phyloP scores from a whole-genome alignment of 2,113 vertebrate genomes.

The Gnathonemus echidnorhynchus region DNA sequence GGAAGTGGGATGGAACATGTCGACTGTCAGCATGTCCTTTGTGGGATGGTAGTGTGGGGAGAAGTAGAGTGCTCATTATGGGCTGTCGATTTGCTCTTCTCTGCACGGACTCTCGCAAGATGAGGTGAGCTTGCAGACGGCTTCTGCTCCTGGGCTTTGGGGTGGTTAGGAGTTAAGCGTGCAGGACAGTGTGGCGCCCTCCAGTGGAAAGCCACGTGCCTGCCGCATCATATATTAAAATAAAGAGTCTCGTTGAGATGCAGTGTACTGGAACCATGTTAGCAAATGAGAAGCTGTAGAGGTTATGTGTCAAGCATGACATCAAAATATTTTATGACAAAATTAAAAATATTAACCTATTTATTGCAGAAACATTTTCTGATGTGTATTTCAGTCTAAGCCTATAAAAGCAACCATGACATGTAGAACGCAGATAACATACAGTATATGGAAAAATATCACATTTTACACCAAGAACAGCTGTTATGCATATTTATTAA shows the following conservation, averaged over 20 bases:
- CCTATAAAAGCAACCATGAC: neutral
- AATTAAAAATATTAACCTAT: neutral
- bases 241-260: neutral
- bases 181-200: neutral
- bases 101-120: neutral
- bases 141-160: neutral
- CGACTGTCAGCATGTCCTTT: neutral
- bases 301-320: neutral
- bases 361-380: neutral
- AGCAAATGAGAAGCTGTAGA: neutral
- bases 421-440: neutral
- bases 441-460: neutral
- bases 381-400: neutral
- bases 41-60: neutral
- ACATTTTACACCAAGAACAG: neutral
- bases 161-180: neutral
- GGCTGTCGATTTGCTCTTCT: neutral
- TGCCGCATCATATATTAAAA: neutral
- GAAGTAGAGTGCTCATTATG: neutral
- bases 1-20: neutral
- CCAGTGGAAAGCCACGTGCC: neutral
- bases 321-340: neutral
- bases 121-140: neutral
- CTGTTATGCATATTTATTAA: neutral
- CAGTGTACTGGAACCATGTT: neutral